These are phyloP conservation scores for Abrostola tripartita DNA, from an alignment of 2,888 invertebrate genomes.

Conservation along the genomic window DNA sequence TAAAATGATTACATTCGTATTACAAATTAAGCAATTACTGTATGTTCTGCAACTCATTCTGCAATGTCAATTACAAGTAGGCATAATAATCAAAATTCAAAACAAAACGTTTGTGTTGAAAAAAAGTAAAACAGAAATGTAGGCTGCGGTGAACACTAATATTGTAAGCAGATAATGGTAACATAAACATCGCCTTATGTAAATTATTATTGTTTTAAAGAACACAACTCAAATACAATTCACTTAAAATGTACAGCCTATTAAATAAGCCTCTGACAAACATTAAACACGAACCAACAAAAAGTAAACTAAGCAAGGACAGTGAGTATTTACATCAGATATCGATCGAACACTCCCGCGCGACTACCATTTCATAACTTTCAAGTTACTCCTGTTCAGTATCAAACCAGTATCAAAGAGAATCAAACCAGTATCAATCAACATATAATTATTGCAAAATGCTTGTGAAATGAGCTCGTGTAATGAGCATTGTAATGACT, in stretches of 20 bases:
- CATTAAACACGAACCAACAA: slow-evolving; percentile 19
- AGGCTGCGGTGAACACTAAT: background rate
- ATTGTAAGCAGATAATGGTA: background rate
- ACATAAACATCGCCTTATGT: background rate
- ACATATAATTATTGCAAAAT: slow-evolving; percentile 67
- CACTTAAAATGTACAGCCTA: background rate
- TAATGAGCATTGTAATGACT: slow-evolving; percentile 57
- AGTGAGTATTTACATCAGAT: slow-evolving; percentile 22
- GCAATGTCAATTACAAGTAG: too few relatives aligned
- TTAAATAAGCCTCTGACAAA: slow-evolving; percentile 12
- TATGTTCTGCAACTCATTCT: too few relatives aligned
- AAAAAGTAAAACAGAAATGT: too few relatives aligned
- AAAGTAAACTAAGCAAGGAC: slow-evolving; percentile 55
- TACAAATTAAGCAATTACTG: too few relatives aligned
- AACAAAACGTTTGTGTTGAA: too few relatives aligned
- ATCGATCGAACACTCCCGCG: slow-evolving; percentile 23
- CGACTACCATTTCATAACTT: slow-evolving; percentile 62
- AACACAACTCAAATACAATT: too few relatives aligned
- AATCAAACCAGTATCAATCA: slow-evolving; percentile 65
- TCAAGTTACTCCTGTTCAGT: slow-evolving; percentile 60
- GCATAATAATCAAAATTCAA: too few relatives aligned
- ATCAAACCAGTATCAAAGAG: slow-evolving; percentile 62
- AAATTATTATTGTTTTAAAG: slow-evolving; percentile 2
- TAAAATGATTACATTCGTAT: too few relatives aligned
- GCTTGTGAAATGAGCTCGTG: slow-evolving; percentile 69